These are phyloP conservation scores for Sebastes jordani DNA, from an alignment of 2,797 vertebrate species.

Conservation along the genomic window DNA sequence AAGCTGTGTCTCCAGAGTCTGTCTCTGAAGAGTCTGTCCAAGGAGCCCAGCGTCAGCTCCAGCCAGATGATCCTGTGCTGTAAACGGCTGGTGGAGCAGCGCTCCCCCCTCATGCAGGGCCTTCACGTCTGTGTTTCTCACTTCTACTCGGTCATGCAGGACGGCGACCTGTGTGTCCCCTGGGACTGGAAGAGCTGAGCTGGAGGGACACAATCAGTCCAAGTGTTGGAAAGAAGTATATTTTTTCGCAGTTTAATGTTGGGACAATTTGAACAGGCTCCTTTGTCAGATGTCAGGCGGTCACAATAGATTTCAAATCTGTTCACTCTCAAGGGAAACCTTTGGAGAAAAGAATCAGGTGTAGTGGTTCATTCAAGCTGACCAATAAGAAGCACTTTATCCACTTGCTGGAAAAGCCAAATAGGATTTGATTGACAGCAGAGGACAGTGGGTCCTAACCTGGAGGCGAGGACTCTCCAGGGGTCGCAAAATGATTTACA, in stretches of 20 bases:
- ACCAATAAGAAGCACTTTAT: conserved; percentile 28
- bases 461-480: neutral
- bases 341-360: neutral
- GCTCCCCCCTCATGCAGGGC: conserved; percentile 82
- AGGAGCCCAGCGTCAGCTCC: conserved; percentile 90
- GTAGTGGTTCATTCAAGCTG: neutral
- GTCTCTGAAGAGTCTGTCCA: conserved; percentile 87
- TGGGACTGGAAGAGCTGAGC: conserved; percentile 94
- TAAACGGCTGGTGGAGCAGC: conserved; percentile 83
- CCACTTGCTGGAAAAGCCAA: neutral
- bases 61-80: conserved; percentile 93
- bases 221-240: neutral
- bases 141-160: conserved; percentile 95
- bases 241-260: neutral
- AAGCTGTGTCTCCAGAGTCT: conserved; percentile 80
- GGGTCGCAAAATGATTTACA: neutral
- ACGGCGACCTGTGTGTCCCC: conserved; percentile 94
- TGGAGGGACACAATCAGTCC: neutral
- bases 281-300: neutral
- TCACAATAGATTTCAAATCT: neutral
- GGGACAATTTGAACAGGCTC: neutral
- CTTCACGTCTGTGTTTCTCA: conserved; percentile 90
- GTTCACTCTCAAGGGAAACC: neutral
- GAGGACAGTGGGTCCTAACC: neutral
- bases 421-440: neutral